Evolutionary conservation across 2,888 invertebrate species (phyloP).

Genomic region (Ypsolopha scabrella): DNA sequence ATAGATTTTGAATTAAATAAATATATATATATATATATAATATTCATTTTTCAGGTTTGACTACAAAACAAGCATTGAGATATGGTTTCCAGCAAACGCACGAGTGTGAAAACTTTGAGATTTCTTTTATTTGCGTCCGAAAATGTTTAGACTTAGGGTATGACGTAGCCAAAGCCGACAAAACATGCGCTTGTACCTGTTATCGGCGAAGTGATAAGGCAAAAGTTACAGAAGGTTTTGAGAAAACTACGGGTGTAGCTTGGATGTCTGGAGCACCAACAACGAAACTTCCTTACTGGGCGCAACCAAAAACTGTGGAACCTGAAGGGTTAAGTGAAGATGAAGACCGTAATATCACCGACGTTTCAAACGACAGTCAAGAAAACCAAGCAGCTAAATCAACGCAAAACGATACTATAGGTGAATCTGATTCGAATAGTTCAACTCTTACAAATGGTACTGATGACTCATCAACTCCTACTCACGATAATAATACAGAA

Average conservation of each 20-base stretch:
- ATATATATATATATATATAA: background rate
- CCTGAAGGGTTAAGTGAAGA: background rate
- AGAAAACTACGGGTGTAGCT: constrained; percentile 11
- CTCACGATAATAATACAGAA: too few species aligned
- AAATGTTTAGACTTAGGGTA: constrained; percentile 35
- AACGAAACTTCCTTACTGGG: constrained; percentile 34
- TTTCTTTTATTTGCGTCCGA: constrained; percentile 36
- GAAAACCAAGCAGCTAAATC: too few species aligned
- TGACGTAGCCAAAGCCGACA: constrained; percentile 36
- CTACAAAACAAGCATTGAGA: constrained; percentile 20
- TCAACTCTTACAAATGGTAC: too few species aligned
- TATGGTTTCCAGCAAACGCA: constrained; percentile 43
- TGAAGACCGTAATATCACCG: background rate
- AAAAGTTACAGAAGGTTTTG: constrained; percentile 4
- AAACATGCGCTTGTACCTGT: constrained; percentile 39
- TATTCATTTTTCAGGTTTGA: background rate
- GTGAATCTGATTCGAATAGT: too few species aligned
- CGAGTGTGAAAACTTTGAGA: constrained; percentile 29
- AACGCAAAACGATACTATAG: too few species aligned
- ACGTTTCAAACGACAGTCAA: too few species aligned
- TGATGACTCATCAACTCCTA: too few species aligned
- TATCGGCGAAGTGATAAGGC: constrained; percentile 24
- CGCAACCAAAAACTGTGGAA: background rate
- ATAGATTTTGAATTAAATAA: too few species aligned
- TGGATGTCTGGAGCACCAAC: constrained; percentile 32